Percentiles rank a stretch among this genome's conserved stretches.
These are phyloP conservation scores for Halcyon senegalensis DNA, from an alignment of 2,113 vertebrate species.

Conservation along the genomic window DNA sequence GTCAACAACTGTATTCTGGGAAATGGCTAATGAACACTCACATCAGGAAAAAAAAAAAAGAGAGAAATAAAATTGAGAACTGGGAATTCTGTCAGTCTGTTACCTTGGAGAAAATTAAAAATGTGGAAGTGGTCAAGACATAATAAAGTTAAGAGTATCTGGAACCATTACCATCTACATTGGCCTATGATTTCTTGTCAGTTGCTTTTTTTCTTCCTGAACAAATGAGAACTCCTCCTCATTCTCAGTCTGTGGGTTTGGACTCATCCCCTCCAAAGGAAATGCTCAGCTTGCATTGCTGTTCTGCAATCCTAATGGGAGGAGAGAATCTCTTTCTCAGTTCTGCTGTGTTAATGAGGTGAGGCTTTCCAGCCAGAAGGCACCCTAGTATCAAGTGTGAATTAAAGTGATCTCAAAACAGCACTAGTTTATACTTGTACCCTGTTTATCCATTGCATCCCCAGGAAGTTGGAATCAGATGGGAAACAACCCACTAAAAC, in stretches of 20 bases:
- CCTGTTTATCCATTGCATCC: not conserved
- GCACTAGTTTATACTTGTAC: not conserved
- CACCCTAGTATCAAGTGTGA: not conserved
- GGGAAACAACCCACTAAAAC: not conserved
- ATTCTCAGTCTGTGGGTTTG: not conserved
- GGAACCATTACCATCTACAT: not conserved
- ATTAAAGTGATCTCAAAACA: not conserved
- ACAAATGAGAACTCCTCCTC: not conserved
- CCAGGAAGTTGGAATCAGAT: not conserved
- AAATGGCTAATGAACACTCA: not conserved
- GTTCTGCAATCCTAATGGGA: not conserved
- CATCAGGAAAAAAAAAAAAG: not conserved
- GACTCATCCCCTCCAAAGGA: not conserved
- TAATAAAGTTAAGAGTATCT: not conserved
- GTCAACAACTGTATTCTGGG: constrained; percentile 32
- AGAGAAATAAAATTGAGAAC: not conserved
- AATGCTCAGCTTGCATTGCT: not conserved
- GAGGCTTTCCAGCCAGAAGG: not conserved
- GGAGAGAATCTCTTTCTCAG: not conserved
- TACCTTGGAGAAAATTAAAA: constrained; percentile 11
- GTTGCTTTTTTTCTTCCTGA: not conserved
- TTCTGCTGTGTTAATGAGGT: not conserved
- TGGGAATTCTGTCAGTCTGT: not conserved
- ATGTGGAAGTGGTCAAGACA: constrained; percentile 12
- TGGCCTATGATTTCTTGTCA: not conserved